Base-by-base conservation (phyloP, 92 coral and sea anemone species). In the Zoanthus gigantus region DNA sequence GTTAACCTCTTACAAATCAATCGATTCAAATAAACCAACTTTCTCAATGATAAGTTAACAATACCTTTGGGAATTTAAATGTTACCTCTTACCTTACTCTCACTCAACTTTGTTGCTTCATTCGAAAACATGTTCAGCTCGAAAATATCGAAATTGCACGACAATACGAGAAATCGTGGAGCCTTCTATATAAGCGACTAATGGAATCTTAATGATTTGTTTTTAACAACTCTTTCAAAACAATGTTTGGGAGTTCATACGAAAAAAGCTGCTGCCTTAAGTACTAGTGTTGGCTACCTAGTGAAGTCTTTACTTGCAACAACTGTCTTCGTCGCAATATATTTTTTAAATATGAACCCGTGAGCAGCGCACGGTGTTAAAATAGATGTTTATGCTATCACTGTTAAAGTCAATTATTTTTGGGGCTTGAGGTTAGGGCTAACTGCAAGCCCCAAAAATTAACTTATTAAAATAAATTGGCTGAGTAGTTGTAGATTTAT, bases 131-230 rank as follows among this genome's bases (percentile, higher is more conserved):
- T 77, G 82, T 32, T 68, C 28, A 54, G 45, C 34, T 53, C 45
- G n/a, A 53, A 77, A 57, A 9, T 77, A 23, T 23, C 6, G 18
- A 77, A 77, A 23, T 84, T 34, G 74, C 52, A 12, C 67, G 68
- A 53, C 94, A 88, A 65, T 86, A 88, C 50, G 89, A 88, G 71
- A 82, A 72, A 61, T 82, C 91, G 5, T 91, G 94, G 94, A 88
- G 92, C 66, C 92, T 53, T 61, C 92, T 91, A 17, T 91, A 91
- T 76, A 91, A 88, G 37, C 79, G 91, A 18, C 81, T 91, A 18
- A 91, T 88, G 13, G 89, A 88, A 32, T 46, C 23, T 23, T 23
- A 23, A 23, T 91, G 74, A 46, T 91, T 88, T 32, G 10, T 63
- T 30, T 91, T 30, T 53, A 44, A 75, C 17, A 88, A 56, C 89